Base-by-base conservation (phyloP, 2,113 vertebrate genomes). In the Toxostoma redivivum region DNA sequence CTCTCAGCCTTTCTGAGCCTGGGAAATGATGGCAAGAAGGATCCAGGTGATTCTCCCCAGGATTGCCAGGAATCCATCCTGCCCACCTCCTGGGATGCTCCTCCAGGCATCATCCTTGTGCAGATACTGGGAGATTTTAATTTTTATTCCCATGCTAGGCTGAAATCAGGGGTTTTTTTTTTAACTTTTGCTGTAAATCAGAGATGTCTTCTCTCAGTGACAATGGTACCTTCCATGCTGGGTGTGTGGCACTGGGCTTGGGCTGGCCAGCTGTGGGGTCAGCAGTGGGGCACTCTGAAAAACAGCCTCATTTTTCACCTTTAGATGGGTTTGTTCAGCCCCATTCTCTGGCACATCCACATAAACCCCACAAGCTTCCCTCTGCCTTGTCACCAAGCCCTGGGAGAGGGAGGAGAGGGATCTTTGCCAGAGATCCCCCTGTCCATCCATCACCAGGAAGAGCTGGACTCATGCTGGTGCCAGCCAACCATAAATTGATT, bases 401-500 rank as follows among this genome's bases (percentile, higher is more conserved):
- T 15, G 50, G 10, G 30, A 8, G 10, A 45, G 62, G 50, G 40
- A 66, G 50, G 40, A 56, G 21, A 56, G 33, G 35, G 80, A 84
- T 45, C 30, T 86, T 33, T 86, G 28, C 61, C 28, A 4, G 79
- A 93, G 35, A 58, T 94, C 31, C 24, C 64, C 14, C 57, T 28
- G 22, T n/a, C 70, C 81, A 88, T 94, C 80, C 91, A 96, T 97
- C 96, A 95, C 61, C 10, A 12, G 64, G 53, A 87, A 92, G 83
- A 82, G 78, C 1, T 1, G 40, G 89, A 87, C 92, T 79, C 88
- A 44, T 88, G 96, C 94, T 24, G 87, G 71, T 84, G 69, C 92
- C 90, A 94, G 86, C 81, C 27, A 7, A 10, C 88, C 88, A 97
- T 72, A 81, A 95, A 97, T 97, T 93, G 95, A 97, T 97, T 94